Percentiles rank a stretch among this genome's conserved stretches.
These are phyloP conservation scores for Leptonema lineaticorne DNA, from an alignment of 1,140 invertebrate genomes.

Conservation along the genomic window DNA sequence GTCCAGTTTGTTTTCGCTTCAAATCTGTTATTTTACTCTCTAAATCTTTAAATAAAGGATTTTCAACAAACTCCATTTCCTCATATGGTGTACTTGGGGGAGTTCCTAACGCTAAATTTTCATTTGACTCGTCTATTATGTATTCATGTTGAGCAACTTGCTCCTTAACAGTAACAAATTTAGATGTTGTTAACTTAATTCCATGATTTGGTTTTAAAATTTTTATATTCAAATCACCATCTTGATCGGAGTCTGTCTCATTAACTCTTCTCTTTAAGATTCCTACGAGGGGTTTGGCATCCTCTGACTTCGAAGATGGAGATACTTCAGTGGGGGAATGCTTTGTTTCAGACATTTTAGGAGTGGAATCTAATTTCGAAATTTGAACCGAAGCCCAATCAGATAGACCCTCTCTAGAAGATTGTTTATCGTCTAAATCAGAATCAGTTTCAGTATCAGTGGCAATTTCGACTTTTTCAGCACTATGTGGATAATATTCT, in stretches of 20 bases:
- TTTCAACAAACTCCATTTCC: slow-evolving; percentile 17
- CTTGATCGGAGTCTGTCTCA: slow-evolving; percentile 18
- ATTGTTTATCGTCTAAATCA: slow-evolving; percentile 49
- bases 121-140: slow-evolving; percentile 11
- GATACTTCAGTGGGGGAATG: background rate
- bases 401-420: slow-evolving; percentile 44
- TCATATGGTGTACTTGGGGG: slow-evolving; percentile 35
- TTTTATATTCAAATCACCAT: slow-evolving; percentile 31
- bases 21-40: slow-evolving; percentile 34
- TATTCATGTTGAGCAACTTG: background rate
- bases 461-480: slow-evolving; percentile 57
- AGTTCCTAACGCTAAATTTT: slow-evolving; percentile 14
- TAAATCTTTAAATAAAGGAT: slow-evolving; percentile 31
- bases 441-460: slow-evolving; percentile 60
- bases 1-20: slow-evolving; percentile 39
- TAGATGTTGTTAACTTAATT: slow-evolving; percentile 20
- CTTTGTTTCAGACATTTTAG: too few species aligned
- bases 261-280: slow-evolving; percentile 48
- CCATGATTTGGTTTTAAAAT: slow-evolving; percentile 21
- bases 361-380: slow-evolving; percentile 30
- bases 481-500: slow-evolving; percentile 45
- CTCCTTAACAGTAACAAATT: slow-evolving; percentile 35
- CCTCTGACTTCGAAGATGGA: slow-evolving; percentile 33
- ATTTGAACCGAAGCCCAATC: slow-evolving; percentile 43
- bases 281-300: slow-evolving; percentile 50